phyloP scores from a whole-genome alignment of 2,113 vertebrate genomes.

The Glaucomys volans region DNA sequence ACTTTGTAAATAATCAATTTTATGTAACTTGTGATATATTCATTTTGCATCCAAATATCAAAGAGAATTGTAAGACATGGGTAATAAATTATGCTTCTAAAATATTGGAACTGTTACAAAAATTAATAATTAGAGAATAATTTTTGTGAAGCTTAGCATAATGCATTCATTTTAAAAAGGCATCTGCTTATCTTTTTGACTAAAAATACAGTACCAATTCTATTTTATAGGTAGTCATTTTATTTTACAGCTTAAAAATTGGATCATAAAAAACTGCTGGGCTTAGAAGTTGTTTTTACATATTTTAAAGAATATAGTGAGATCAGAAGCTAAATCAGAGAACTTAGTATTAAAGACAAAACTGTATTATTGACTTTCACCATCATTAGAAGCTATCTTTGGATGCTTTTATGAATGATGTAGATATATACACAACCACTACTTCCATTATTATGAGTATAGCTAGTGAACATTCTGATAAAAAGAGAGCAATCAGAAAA shows the following conservation, averaged over 20 bases:
- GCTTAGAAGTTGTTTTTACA: conserved; percentile 30
- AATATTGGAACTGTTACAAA: neutral
- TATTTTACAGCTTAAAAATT: conserved; percentile 83
- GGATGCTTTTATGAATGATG: neutral
- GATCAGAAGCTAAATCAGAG: conserved; percentile 33
- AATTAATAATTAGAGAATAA: neutral
- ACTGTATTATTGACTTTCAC: neutral
- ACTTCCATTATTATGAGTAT: neutral
- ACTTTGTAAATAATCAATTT: neutral
- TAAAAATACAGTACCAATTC: conserved; percentile 79
- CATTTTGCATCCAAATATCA: neutral
- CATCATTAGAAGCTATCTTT: neutral
- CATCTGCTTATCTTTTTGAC: conserved; percentile 81
- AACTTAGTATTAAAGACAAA: neutral
- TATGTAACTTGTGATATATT: neutral
- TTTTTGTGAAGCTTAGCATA: conserved; percentile 65
- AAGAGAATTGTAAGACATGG: neutral
- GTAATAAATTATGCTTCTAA: neutral
- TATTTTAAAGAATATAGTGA: conserved; percentile 65
- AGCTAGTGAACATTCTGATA: neutral
- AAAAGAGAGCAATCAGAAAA: neutral
- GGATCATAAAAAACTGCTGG: conserved; percentile 65
- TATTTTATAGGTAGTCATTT: conserved; percentile 84
- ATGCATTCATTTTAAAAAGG: conserved; percentile 69
- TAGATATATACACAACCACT: neutral